These are phyloP conservation scores for Bombus ignitus DNA, from an alignment of 1,140 invertebrate species.

Conservation along the genomic window DNA sequence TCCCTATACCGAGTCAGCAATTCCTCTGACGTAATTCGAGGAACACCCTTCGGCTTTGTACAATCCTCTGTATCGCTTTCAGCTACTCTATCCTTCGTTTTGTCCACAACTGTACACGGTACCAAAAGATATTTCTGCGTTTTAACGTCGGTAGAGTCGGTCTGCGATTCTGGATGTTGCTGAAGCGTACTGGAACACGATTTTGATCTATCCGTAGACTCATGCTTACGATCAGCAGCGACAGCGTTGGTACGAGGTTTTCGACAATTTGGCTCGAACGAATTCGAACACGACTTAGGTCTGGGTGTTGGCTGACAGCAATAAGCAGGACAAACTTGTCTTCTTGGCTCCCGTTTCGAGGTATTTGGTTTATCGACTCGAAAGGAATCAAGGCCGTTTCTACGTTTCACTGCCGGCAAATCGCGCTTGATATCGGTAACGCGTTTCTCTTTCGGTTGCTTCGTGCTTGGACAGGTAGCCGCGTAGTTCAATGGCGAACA, in stretches of 20 bases:
- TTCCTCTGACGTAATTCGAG: conserved; percentile 4
- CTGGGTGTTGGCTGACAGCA: not conserved
- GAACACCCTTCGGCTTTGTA: not conserved
- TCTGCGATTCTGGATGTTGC: too few relatives aligned
- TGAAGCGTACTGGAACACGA: not conserved
- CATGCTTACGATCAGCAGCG: too few relatives aligned
- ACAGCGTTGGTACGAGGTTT: not conserved
- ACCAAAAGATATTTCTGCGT: not conserved
- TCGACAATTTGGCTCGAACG: not conserved
- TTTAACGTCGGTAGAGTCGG: not conserved
- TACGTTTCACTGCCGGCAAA: not conserved
- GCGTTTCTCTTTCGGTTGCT: not conserved
- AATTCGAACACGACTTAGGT: not conserved
- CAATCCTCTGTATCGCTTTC: not conserved
- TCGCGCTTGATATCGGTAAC: not conserved
- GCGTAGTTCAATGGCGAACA: too few relatives aligned
- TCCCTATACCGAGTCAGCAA: conserved; percentile 40
- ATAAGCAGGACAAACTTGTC: not conserved
- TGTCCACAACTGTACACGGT: not conserved
- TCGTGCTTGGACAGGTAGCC: not conserved
- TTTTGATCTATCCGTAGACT: not conserved
- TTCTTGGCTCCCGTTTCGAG: not conserved
- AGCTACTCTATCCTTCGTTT: rapidly evolving
- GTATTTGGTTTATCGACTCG: not conserved
- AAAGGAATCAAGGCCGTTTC: conserved; percentile 58